These are phyloP conservation scores for Nymphalis polychloros DNA, from an alignment of 2,888 invertebrate genomes.

Conservation along the genomic window DNA sequence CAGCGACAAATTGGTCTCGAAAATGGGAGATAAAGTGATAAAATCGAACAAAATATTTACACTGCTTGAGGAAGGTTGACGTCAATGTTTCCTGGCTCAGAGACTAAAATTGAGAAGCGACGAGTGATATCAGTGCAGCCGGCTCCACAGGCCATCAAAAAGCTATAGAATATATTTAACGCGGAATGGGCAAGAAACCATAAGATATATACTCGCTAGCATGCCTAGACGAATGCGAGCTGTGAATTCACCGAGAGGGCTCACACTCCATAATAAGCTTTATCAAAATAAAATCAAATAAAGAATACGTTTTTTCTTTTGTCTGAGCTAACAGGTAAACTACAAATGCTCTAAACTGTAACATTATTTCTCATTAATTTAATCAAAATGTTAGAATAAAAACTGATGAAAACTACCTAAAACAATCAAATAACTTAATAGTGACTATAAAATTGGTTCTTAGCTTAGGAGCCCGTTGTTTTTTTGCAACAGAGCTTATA, in stretches of 20 bases:
- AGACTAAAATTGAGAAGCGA: not conserved
- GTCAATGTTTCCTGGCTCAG: too few relatives aligned
- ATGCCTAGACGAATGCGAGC: constrained; percentile 17
- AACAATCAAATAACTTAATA: too few relatives aligned
- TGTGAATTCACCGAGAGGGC: constrained; percentile 14
- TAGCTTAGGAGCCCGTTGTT: too few relatives aligned
- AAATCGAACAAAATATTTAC: too few relatives aligned
- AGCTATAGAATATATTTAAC: too few relatives aligned
- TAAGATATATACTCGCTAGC: constrained; percentile 14
- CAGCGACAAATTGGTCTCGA: not conserved
- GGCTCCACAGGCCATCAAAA: not conserved
- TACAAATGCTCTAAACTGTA: not conserved
- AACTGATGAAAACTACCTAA: too few relatives aligned
- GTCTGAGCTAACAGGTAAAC: not conserved
- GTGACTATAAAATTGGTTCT: too few relatives aligned
- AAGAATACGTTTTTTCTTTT: not conserved
- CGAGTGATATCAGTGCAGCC: not conserved
- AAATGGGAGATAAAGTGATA: not conserved
- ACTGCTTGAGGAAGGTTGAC: too few relatives aligned
- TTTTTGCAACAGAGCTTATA: too few relatives aligned
- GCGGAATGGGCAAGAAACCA: not conserved
- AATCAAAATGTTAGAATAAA: not conserved
- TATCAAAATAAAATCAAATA: too few relatives aligned
- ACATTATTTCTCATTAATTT: not conserved
- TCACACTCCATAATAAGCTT: constrained; percentile 11